Base-by-base conservation (phyloP, 2,888 invertebrate species). In the Patella pellucida region DNA sequence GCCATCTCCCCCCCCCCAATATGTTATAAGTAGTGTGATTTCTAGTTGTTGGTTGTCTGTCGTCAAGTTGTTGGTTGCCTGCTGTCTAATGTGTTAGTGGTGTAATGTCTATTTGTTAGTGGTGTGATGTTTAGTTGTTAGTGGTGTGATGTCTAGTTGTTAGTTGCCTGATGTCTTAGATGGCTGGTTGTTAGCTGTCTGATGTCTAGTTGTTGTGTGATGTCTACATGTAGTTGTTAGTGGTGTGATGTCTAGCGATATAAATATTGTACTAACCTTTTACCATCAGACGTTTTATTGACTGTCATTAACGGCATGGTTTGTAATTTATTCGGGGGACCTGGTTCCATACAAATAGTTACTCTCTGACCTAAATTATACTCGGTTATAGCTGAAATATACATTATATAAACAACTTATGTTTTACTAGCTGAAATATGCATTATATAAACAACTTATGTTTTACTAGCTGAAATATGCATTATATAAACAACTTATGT, bases 281-380 rank as follows among this genome's bases (percentile, higher is more conserved):
- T 96, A 12, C 95, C 95, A 88, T 94, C 94, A 31, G 94, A 91
- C 84, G 94, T 93, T 87, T 94, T 94, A 68, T 87, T 84, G 62
- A 90, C 85, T 76, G 87, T 90, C 84, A 91, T 90, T 19, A 92
- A 86, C 7, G 91, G 91, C 82, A 90, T 90, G 9, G 89, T 92
- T 89, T 96, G 96, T 75, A 97, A 92, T 89, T 97, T 97, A 83
- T 96, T 96, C 0, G 95, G 93, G 0, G 95, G 84, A 23, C 3
- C 96, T 19, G 96, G 95, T 91, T 98, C 97, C 88, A 98, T 93
- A 83, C 96, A 95, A 0, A 98, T 95, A 0, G 96, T 96, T 0
- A 96, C 97, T 79, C 95, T 96, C 85, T 95, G 95, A 0, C 97
- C 97, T 69, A 96, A 92, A 72, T 94, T 93, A 81, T 94, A 94